These are phyloP conservation scores for Thera obeliscata DNA, from an alignment of 2,888 invertebrate species.

Conservation along the genomic window DNA sequence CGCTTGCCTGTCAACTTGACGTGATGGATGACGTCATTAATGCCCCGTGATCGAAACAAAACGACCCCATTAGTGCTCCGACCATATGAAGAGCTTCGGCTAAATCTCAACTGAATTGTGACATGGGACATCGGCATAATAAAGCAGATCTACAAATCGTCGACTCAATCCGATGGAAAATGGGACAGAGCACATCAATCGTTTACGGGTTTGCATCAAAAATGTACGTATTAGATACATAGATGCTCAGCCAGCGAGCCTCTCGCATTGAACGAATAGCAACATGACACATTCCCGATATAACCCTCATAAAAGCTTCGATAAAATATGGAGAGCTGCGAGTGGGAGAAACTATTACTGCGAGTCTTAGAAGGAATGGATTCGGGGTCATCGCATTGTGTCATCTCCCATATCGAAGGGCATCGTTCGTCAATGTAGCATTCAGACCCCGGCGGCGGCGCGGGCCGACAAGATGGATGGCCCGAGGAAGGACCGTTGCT, in stretches of 20 bases:
- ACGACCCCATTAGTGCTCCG: conserved; percentile 57
- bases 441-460: conserved; percentile 51
- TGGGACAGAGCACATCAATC: conserved; percentile 69
- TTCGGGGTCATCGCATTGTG: conserved; percentile 78
- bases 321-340: conserved; percentile 74
- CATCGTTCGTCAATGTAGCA: conserved; percentile 69
- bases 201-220: conserved; percentile 71
- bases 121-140: conserved; percentile 41
- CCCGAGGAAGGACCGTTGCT: conserved; percentile 43
- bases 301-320: conserved; percentile 73
- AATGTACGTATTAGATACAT: conserved; percentile 59
- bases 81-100: conserved; percentile 45
- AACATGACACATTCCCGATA: conserved; percentile 70
- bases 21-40: conserved; percentile 77
- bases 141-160: conserved; percentile 61
- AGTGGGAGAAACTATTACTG: conserved; percentile 67
- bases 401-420: conserved; percentile 73
- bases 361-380: conserved; percentile 66
- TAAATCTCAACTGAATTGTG: conserved; percentile 33
- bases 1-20: conserved; percentile 64
- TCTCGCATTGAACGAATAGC: conserved; percentile 54
- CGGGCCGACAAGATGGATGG: conserved; percentile 65
- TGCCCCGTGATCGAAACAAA: conserved; percentile 64
- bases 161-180: conserved; percentile 59
- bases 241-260: conserved; percentile 55